Base-by-base conservation (phyloP, 2,888 invertebrate species). In the Dynastes hyllus region DNA sequence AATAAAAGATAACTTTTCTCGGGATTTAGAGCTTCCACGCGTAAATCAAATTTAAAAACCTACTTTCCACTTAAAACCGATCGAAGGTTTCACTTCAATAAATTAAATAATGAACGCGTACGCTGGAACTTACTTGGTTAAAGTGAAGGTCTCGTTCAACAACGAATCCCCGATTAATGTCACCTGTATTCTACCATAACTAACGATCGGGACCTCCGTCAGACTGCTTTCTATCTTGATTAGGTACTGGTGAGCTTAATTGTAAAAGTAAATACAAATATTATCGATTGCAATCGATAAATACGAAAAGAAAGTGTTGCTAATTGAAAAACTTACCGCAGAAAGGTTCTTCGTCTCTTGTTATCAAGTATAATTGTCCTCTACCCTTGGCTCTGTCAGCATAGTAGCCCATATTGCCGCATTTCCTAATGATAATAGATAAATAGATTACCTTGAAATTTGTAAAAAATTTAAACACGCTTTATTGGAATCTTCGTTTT, bases 391-490 rank as follows among this genome's bases (percentile, higher is more conserved):
- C 95, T 69, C 94, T 91, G 88, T 97, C 95, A 0, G 98, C 96
- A 88, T 97, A 97, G 89, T 97, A 98, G 0, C 98, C 98, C 97
- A 98, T 97, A 87, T 96, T 96, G 51, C 96, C 96, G 88, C 97
- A 98, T 0, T 89, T 88, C 53, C 89, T 88, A 77, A 16, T 45
- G 85, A 83, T 76, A 78, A 78, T 69, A 63, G 11, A 63, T 65
- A 27, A 66, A 70, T 75, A 77, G n/a, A 77, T 13, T 55, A 76
- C 55, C 61, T 5, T 3, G 5, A 4, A 50, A 58, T 32, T 61
- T 70, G 65, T 53, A 58, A 53, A 67, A 2, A 27, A 16, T 4
- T 22, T 9, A 32, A 65, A 63, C 8, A 45, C 63, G 27, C 1
- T 96, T 22, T 22, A 22, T 22, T 22, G 22, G 22, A 22, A 22